phyloP scores from a whole-genome alignment of 2,113 vertebrate species.

The Pachyramphus minor region DNA sequence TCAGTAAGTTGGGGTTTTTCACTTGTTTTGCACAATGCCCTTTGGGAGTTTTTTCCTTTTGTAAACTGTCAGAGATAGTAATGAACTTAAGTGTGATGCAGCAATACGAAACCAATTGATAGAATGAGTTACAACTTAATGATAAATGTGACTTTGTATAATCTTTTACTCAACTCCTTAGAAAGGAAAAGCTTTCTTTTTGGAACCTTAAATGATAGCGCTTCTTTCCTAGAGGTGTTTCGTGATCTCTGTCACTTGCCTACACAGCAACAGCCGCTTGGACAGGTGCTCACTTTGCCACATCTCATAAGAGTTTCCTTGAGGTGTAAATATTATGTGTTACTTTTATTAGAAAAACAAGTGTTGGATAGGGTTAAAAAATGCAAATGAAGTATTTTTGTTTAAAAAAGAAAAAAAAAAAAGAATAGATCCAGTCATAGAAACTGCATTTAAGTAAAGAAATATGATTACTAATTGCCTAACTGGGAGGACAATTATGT shows the following conservation, averaged over 20 bases:
- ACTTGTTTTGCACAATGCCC: neutral
- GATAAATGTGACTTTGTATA: neutral
- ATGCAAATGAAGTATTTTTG: neutral
- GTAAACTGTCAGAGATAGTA: neutral
- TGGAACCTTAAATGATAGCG: neutral
- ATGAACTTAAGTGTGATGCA: neutral
- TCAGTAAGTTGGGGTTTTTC: slow-evolving; percentile 78
- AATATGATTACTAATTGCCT: neutral
- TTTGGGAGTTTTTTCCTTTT: neutral
- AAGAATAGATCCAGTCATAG: neutral
- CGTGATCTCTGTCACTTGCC: neutral
- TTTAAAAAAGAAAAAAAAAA: neutral
- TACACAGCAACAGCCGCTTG: neutral
- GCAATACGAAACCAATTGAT: neutral
- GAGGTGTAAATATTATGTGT: neutral
- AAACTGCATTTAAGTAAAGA: neutral
- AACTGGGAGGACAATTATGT: neutral
- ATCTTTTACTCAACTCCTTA: neutral
- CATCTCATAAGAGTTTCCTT: neutral
- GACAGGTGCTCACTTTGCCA: neutral
- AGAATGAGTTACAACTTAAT: neutral
- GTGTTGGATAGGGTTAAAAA: neutral
- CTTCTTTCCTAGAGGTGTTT: neutral
- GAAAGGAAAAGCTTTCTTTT: neutral
- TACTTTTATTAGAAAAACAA: neutral